Evolutionary conservation across 1,140 invertebrate species (phyloP), one percentile per base, ranked within the genome.

Genomic region (Neodiprion pinetum): DNA sequence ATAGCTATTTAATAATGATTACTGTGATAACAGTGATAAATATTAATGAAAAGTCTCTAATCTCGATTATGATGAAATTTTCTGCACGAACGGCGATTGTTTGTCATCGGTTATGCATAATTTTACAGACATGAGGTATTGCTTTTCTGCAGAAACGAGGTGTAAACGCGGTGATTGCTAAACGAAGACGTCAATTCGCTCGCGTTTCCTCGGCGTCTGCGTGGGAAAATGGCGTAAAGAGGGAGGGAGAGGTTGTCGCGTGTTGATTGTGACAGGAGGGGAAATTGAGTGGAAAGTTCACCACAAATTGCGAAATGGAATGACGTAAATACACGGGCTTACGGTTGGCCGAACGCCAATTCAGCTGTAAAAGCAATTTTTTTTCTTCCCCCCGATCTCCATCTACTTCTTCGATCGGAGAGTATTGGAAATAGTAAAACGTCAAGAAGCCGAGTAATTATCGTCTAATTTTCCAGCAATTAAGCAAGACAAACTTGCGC

Each of bases 311-410:
- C 1, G 1, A 53, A 53, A 53, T 53, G 10, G n/a, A 53, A 53
- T 53, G 50, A 53, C 50, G 50, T 53, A 53, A 53, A 53, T 53
- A 14, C 17, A 21, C 50, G n/a, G 50, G 10, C 50, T 53, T 53
- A 53, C 50, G 50, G 50, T 53, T 53, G 50, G 50, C 50, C 50
- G 50, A 53, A 53, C 50, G 50, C 50, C 50, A 53, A 53, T 53
- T 53, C 50, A 53, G 10, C n/a, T n/a, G 50, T 53, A 14, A 53
- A 53, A 53, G 50, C 10, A 1, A 53, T 11, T 53, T 2, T 2
- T 53, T 53, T 53, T 53, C n/a, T 53, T 53, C n/a, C 1, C n/a
- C n/a, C 10, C 17, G 17, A 21, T 21, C 17, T 21, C 17, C 17
- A 21, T 21, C 17, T 21, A 21, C 17, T 21, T 21, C 17, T 21